phyloP scores from a whole-genome alignment of 1,140 invertebrate species.

The Trigoniulus corallinus region DNA sequence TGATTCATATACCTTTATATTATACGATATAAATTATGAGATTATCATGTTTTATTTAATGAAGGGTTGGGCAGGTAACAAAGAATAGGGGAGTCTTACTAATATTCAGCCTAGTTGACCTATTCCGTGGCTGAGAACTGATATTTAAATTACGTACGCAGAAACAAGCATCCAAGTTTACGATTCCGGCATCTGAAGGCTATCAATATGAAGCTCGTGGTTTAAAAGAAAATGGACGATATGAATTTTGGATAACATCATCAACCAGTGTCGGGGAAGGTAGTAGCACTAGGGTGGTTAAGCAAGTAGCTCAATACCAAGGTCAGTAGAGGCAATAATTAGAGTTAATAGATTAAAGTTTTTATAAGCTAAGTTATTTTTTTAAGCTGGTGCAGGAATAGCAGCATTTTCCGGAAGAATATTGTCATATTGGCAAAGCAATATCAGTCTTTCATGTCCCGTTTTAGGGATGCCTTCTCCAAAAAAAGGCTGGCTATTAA shows the following conservation, averaged over 20 bases:
- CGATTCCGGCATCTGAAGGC: not conserved
- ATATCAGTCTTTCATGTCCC: not conserved
- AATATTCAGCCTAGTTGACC: too few species aligned
- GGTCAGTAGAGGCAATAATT: too few species aligned
- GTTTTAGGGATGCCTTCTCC: not conserved
- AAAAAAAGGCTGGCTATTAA: not conserved
- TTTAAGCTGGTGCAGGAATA: slow-evolving; percentile 1
- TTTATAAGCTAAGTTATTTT: not conserved
- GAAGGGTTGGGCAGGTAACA: too few species aligned
- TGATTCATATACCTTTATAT: too few species aligned
- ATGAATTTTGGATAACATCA: slow-evolving; percentile 21
- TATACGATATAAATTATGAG: too few species aligned
- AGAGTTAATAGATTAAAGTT: not conserved
- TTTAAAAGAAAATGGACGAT: slow-evolving; percentile 13
- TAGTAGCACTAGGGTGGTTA: not conserved
- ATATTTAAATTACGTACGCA: too few species aligned
- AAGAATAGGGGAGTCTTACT: too few species aligned
- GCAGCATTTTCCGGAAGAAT: slow-evolving; percentile 18
- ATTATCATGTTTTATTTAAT: too few species aligned
- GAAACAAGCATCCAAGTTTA: not conserved
- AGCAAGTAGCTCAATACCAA: not conserved
- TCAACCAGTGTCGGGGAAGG: slow-evolving; percentile 23
- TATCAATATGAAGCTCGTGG: not conserved
- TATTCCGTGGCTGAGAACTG: too few species aligned
- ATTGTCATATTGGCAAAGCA: slow-evolving; percentile 38